Evolutionary conservation across 1,140 invertebrate genomes (phyloP).

Genomic region (Gryon sp.): DNA sequence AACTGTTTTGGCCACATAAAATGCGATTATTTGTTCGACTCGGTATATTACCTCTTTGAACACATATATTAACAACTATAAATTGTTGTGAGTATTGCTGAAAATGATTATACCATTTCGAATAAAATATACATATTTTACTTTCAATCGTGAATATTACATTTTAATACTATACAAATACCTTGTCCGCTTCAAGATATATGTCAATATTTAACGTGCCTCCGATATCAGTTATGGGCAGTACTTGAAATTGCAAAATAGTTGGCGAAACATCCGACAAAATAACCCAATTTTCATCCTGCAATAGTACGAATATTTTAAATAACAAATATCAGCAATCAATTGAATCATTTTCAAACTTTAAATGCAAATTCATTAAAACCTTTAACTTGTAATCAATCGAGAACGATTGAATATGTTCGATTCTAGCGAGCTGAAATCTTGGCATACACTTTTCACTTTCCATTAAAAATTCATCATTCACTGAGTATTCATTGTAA

Average conservation of each 20-base stretch:
- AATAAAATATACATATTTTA: not conserved
- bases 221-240: constrained; percentile 81
- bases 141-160: constrained; percentile 3
- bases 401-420: constrained; percentile 79
- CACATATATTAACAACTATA: constrained; percentile 73
- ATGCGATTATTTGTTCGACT: constrained; percentile 66
- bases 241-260: constrained; percentile 78
- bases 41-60: constrained; percentile 75
- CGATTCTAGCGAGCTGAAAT: constrained; percentile 79
- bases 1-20: constrained; percentile 70
- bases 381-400: constrained; percentile 80
- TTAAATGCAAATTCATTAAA: constrained; percentile 21
- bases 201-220: constrained; percentile 79
- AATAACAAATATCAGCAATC: too few species aligned
- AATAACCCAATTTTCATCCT: constrained; percentile 79
- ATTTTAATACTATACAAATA: constrained; percentile 29
- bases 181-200: constrained; percentile 73
- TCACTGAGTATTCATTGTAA: constrained; percentile 33
- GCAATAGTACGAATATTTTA: constrained; percentile 42
- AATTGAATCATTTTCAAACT: constrained; percentile 1
- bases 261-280: constrained; percentile 75
- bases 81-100: constrained; percentile 73
- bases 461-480: constrained; percentile 44
- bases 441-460: constrained; percentile 75
- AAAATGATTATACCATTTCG: not conserved